Percentiles rank a stretch among this genome's conserved stretches.
These are phyloP conservation scores for Heliconius hermathena DNA, from an alignment of 1,140 invertebrate species.

Conservation along the genomic window DNA sequence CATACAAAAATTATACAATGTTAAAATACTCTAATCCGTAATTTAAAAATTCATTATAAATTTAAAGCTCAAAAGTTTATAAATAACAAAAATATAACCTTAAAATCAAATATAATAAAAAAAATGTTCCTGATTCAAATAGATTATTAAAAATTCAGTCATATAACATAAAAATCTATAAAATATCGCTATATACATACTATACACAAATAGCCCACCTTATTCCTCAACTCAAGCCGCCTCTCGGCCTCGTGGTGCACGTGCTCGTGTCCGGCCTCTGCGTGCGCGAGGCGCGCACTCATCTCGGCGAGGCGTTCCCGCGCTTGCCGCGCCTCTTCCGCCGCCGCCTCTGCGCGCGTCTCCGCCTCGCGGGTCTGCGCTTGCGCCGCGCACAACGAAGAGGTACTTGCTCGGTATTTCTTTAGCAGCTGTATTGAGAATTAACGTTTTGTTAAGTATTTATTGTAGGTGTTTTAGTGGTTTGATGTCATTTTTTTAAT, in stretches of 20 bases:
- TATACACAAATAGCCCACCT: conserved; percentile 43
- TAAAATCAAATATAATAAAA: no score
- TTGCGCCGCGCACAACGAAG: conserved; percentile 93
- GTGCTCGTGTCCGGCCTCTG: conserved; percentile 91
- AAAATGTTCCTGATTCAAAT: no score
- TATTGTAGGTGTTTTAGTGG: no score
- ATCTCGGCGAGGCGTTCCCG: conserved; percentile 91
- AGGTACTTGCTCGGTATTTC: conserved; percentile 94
- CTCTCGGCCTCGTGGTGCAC: conserved; percentile 87
- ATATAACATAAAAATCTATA: neutral
- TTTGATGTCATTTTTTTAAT: no score
- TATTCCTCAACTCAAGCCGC: conserved; percentile 65
- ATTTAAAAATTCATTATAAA: no score
- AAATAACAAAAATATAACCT: no score
- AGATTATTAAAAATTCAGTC: neutral
- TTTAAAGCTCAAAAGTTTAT: no score
- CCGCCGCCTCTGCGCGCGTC: conserved; percentile 89
- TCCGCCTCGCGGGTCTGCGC: conserved; percentile 90
- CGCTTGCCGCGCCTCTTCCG: conserved; percentile 88
- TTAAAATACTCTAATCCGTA: neutral
- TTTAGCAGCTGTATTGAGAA: conserved; percentile 86
- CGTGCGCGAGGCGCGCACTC: conserved; percentile 87
- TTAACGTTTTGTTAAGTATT: neutral
- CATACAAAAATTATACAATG: neutral
- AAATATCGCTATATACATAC: neutral